phyloP scores from a whole-genome alignment of 2,888 invertebrate species.

The Chloroclysta siterata region DNA sequence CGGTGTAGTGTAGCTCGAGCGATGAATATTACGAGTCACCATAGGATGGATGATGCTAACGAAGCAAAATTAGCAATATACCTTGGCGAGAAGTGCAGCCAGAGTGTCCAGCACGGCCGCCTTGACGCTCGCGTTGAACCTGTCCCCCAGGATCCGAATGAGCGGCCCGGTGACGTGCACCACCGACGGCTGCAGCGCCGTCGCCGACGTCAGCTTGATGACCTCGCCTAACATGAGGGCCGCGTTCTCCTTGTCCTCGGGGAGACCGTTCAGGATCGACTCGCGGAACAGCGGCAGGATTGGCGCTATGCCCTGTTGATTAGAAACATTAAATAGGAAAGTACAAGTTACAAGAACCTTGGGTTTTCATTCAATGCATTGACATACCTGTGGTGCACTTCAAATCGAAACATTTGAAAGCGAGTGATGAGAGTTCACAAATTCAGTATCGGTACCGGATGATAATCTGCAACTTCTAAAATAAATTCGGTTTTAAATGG shows the following conservation, averaged over 20 bases:
- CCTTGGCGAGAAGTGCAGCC: slow-evolving; percentile 95
- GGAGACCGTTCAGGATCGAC: slow-evolving; percentile 96
- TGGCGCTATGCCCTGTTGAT: slow-evolving; percentile 92
- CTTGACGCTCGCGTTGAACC: slow-evolving; percentile 97
- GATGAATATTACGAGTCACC: too few species aligned
- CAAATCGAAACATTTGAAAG: too few species aligned
- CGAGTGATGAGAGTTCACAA: too few species aligned
- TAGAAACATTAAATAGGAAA: neutral
- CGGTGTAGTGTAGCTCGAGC: too few species aligned
- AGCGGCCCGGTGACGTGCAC: slow-evolving; percentile 99
- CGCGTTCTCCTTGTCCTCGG: slow-evolving; percentile 98
- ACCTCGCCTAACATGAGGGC: slow-evolving; percentile 95
- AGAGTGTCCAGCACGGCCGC: slow-evolving; percentile 98
- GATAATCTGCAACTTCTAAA: too few species aligned
- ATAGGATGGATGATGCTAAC: too few species aligned
- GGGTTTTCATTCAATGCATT: too few species aligned
- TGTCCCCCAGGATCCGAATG: slow-evolving; percentile 98
- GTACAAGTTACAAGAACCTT: neutral
- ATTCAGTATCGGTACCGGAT: neutral
- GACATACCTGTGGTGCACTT: too few species aligned
- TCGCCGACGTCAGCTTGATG: slow-evolving; percentile 92
- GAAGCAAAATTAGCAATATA: slow-evolving; percentile 51
- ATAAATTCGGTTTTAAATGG: too few species aligned
- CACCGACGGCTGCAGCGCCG: slow-evolving; percentile 96
- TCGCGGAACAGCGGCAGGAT: slow-evolving; percentile 98